phyloP scores from a whole-genome alignment of 2,797 vertebrate genomes.

The Danio tinwini region DNA sequence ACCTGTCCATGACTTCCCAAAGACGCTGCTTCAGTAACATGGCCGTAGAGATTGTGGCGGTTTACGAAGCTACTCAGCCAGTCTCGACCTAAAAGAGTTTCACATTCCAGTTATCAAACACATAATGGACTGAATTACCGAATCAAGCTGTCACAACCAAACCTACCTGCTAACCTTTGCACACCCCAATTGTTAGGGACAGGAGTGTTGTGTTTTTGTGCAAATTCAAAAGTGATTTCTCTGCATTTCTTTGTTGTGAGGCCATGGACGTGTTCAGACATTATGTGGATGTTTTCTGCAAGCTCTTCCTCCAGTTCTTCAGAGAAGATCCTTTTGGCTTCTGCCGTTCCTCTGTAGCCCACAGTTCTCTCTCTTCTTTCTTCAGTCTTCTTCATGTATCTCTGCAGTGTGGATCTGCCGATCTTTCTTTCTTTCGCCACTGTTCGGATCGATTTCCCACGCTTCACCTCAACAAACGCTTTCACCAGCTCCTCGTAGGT shows the following conservation, averaged over 20 bases:
- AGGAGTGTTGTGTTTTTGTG: constrained; percentile 47
- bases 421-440: constrained; percentile 37
- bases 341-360: constrained; percentile 34
- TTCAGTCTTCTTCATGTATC: constrained; percentile 35
- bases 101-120: constrained; percentile 16
- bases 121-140: neutral
- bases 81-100: constrained; percentile 41
- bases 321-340: constrained; percentile 53
- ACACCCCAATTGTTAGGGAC: constrained; percentile 53
- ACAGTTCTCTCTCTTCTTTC: neutral
- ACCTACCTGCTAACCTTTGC: constrained; percentile 42
- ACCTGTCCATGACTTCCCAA: constrained; percentile 43
- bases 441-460: constrained; percentile 25
- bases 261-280: constrained; percentile 41
- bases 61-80: constrained; percentile 49
- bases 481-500: constrained; percentile 36
- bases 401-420: constrained; percentile 32
- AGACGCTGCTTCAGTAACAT: constrained; percentile 30
- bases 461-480: constrained; percentile 22
- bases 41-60: constrained; percentile 37
- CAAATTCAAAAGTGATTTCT: constrained; percentile 38
- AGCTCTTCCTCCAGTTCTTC: constrained; percentile 53
- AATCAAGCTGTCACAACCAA: neutral
- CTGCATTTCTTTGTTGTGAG: constrained; percentile 50
- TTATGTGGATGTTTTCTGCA: constrained; percentile 41